A percentile compares a stretch with the other conserved stretches of the same genome.
Evolutionary conservation across 1,140 invertebrate genomes (phyloP).

Genomic region (Dryas iulia): DNA sequence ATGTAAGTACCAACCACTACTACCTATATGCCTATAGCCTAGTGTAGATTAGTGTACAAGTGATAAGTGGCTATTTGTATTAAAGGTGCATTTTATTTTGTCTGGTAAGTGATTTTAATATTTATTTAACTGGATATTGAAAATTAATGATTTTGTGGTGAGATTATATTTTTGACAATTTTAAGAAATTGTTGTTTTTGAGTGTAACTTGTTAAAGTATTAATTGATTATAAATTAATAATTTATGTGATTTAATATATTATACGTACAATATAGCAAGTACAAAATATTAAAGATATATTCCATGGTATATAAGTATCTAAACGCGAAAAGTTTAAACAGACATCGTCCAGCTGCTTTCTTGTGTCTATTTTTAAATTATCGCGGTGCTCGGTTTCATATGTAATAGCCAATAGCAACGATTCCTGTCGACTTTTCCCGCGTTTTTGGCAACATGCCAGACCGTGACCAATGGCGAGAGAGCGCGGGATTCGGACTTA

Average conservation of each 20-base stretch:
- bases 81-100: slow-evolving; percentile 15
- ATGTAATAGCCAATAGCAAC: slow-evolving; percentile 58
- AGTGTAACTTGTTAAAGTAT: not conserved
- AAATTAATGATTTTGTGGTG: not conserved
- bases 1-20: slow-evolving; percentile 68
- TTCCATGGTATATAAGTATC: not conserved
- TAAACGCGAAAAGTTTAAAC: not conserved
- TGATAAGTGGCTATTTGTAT: slow-evolving; percentile 48
- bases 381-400: slow-evolving; percentile 77
- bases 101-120: not conserved
- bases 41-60: slow-evolving; percentile 63
- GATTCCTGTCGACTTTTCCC: slow-evolving; percentile 56
- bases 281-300: not conserved
- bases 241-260: not conserved
- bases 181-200: not conserved
- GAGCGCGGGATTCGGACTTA: slow-evolving; percentile 52
- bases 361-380: slow-evolving; percentile 76
- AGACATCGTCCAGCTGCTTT: slow-evolving; percentile 1
- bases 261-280: not conserved
- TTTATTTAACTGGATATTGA: not conserved
- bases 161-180: not conserved
- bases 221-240: not conserved
- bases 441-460: slow-evolving; percentile 73
- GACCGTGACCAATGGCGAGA: slow-evolving; percentile 56
- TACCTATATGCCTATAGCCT: slow-evolving; percentile 51